Evolutionary conservation across 2,888 invertebrate species (phyloP).

Genomic region (Sarcophaga rosellei): DNA sequence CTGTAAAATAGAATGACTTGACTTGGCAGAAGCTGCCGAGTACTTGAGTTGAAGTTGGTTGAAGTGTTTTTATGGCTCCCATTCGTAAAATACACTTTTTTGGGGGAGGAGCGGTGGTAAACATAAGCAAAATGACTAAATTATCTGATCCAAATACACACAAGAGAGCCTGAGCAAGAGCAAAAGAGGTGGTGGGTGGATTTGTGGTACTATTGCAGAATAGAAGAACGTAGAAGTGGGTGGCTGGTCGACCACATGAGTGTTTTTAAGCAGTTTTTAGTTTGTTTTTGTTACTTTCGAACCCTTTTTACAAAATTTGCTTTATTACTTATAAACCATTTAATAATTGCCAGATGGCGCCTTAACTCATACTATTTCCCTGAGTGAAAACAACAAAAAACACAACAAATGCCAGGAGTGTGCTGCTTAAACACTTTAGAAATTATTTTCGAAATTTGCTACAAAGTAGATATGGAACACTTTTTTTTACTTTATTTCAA

Average conservation of each 20-base stretch:
- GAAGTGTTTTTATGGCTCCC: conserved; percentile 1
- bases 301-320: conserved; percentile 45
- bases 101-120: no score
- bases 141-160: neutral
- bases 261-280: neutral
- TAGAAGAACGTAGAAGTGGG: no score
- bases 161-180: neutral
- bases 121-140: conserved; percentile 9
- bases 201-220: no score
- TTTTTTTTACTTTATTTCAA: neutral
- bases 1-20: neutral
- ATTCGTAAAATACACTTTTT: neutral
- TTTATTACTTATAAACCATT: conserved; percentile 55
- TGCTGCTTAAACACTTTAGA: neutral
- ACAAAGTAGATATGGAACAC: neutral
- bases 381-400: neutral
- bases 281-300: neutral
- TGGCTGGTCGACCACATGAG: neutral
- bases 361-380: conserved; percentile 6
- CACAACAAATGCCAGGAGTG: neutral
- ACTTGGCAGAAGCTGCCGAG: neutral
- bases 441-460: neutral
- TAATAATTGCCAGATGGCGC: conserved; percentile 63
- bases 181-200: neutral
- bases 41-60: neutral